Evolutionary conservation across 2,797 vertebrate species (phyloP), one percentile per base, ranked within the genome.

Genomic region (Sarcophilus harrisii): DNA sequence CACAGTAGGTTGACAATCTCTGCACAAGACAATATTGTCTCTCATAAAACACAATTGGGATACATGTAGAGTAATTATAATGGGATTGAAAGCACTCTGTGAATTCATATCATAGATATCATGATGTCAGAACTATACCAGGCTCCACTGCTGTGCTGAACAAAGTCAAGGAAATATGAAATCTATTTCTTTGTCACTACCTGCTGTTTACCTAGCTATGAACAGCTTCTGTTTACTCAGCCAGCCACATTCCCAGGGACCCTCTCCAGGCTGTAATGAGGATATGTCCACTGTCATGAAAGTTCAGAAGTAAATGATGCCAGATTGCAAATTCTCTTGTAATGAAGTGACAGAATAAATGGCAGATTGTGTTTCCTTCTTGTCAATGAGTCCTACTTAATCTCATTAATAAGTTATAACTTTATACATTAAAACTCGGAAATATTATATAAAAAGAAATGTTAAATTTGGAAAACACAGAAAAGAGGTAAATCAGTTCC

Each of bases 91-190:
- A 90, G 0, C 81, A 93, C 3, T 21, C 16, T 94, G 14, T 94
- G 49, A 92, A 32, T 57, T 49, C 60, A 93, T 94, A 8, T 0
- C 87, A 62, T 54, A 58, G 57, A 59, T 58, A 27, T 59, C 91
- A 93, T 91, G 16, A n/a, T 58, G 4, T 55, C 38, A 95, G 91
- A 92, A 62, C 27, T 5, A 59, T 91, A 87, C 73, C 57, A 90
- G 87, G 58, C 3, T 0, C 3, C 89, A 45, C 60, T 60, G 14
- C 90, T 90, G 16, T 45, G 57, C 0, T 57, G 24, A 96, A 45
- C 32, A 93, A 90, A 13, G 81, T 81, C 91, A 59, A 95, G 95
- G 57, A 96, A 93, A 94, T 58, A 49, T 38, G 92, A 29, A n/a
- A 54, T 59, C 57, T 90, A 4, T 92, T 96, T 96, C 29, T 27